Evolutionary conservation across 2,797 vertebrate species (phyloP), one percentile per base, ranked within the genome.

Genomic region (Apogon hyalosoma): DNA sequence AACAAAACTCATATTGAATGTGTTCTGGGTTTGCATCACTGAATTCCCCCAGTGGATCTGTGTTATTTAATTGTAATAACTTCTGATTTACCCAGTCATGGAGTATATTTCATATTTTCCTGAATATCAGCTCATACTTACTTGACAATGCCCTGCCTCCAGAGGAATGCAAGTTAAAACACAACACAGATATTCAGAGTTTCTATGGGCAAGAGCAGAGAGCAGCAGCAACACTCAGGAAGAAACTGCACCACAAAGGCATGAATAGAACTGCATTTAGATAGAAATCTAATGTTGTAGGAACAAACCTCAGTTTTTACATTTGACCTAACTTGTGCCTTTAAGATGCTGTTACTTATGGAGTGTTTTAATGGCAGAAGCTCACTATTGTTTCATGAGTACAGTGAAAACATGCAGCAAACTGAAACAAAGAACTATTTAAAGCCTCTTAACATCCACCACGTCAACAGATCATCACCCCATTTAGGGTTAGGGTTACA

Each of bases 131-230:
- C 33, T 76, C 79, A 91, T 97, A 97, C 96, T 94, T 95, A 96
- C 96, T 97, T 97, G 95, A 97, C 95, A 95, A 97, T 97, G 95
- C 96, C 96, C 96, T 96, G 96, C 96, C 96, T 97, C 96, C 96
- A 97, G 92, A 95, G 95, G 95, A 96, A 96, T 95, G 96, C 96
- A 96, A 96, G 95, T 94, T 92, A 95, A 96, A 96, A 97, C 93
- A 97, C 80, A 97, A 96, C 89, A 96, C 87, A 96, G 87, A 92
- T 85, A 93, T 96, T 96, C 95, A 95, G 75, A 58, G 90, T 91
- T 95, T 95, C 93, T 93, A 91, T 16, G 48, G 41, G 71, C 69
- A 53, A 54, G 16, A 54, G 50, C 43, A 12, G 15, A 63, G 41
- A 58, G 52, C 53, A 68, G 56, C 61, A 66, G 39, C 67, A 50